Evolutionary conservation across 2,113 vertebrate species (phyloP), one percentile per base, ranked within the genome.

Genomic region (Ageneiosus marmoratus): DNA sequence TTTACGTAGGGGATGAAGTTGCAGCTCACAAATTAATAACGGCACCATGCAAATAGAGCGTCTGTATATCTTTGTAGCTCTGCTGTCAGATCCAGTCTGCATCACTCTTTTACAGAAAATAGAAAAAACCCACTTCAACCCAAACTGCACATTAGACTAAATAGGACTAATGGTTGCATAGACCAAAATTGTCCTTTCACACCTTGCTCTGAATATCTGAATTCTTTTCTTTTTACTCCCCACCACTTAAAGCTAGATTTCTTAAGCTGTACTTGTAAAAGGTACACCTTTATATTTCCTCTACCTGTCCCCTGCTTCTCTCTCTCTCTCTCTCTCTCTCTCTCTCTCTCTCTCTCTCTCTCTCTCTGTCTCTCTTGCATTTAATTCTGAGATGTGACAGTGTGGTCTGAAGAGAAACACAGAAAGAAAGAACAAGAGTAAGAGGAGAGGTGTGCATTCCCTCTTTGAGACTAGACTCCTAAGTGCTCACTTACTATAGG

Each of bases 101-200:
- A n/a, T n/a, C n/a, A n/a, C n/a, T n/a, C n/a, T n/a, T n/a, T n/a
- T n/a, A n/a, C n/a, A n/a, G n/a, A n/a, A n/a, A n/a, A n/a, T 44
- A 55, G 62, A 72, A 55, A 70, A 81, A 81, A 72, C 82, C 81
- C 44, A 32, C 62, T 73, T 83, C 79, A 84, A 72, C 84, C 73
- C 84, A 53, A 81, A 29, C 44, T 55, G n/a, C 70, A 53, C 77
- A 58, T 74, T 76, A 80, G 77, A 80, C 58, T 83, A 83, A 86
- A 41, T 77, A 79, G 82, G 75, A 83, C 60, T 65, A 74, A 83
- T 83, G 75, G 81, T 51, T 37, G 37, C 69, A 51, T 37, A 27
- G 29, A 60, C 41, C 29, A 74, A 62, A 75, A 34, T 15, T 75
- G 80, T 16, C 58, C 20, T 75, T 70, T 73, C 16, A 5, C 22